Evolutionary conservation across 2,797 vertebrate species (phyloP).

Genomic region (Peromyscus aztecus): DNA sequence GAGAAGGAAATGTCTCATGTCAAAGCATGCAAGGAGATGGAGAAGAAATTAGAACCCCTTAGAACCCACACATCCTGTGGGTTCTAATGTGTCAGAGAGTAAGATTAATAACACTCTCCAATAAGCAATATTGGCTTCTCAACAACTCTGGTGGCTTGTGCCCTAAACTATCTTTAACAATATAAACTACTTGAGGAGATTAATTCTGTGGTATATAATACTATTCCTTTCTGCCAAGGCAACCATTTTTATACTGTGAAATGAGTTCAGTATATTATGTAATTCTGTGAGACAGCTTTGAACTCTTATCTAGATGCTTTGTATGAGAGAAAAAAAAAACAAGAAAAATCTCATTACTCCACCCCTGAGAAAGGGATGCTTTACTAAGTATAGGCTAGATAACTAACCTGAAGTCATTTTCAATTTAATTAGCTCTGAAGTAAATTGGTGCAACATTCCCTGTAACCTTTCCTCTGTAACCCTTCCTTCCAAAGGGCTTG

Average conservation of each 20-base stretch:
- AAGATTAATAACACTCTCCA: constrained; percentile 44
- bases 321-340: not conserved
- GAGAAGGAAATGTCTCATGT: constrained; percentile 28
- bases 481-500: not conserved
- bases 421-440: constrained; percentile 11
- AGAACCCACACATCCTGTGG: not conserved
- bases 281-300: not conserved
- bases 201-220: constrained; percentile 29
- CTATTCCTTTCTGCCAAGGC: constrained; percentile 27
- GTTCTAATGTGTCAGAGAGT: constrained; percentile 30
- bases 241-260: constrained; percentile 50
- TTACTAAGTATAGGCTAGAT: not conserved
- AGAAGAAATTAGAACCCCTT: constrained; percentile 45
- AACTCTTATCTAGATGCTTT: not conserved
- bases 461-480: not conserved
- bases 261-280: not conserved
- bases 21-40: not conserved
- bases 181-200: constrained; percentile 49
- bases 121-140: constrained; percentile 45
- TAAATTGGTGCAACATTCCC: not conserved
- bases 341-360: not conserved
- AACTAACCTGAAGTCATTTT: constrained; percentile 18
- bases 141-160: not conserved
- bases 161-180: constrained; percentile 55
- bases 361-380: not conserved